Base-by-base conservation (phyloP, 1,140 invertebrate species). In the Chironomus striatipennis region DNA sequence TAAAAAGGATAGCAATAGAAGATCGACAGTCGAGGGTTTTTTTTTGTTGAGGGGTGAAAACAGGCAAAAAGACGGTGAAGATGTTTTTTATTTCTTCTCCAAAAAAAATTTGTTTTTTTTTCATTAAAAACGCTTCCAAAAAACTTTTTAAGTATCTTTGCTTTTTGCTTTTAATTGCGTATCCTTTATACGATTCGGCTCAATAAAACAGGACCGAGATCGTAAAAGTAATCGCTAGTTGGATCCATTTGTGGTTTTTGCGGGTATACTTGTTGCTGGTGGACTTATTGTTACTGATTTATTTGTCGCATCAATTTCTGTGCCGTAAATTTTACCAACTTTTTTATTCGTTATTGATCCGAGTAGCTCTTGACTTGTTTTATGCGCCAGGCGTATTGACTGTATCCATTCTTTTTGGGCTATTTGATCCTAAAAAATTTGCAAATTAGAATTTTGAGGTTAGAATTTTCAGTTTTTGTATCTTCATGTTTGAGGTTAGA, bases 241-340 rank as follows among this genome's bases (percentile, higher is more conserved):
- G 75, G 79, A 76, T 64, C 80, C 81, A 77, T 82, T 82, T 72
- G 81, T 77, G 67, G 77, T 78, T 77, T 82, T 82, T 76, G 80
- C 75, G 76, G 79, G 77, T 76, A 79, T 77, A 76, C 79, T 80
- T 72, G 79, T 79, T 34, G 74, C 42, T 73, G 80, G 73, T 77
- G 82, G 79, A 75, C 78, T 78, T 79, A 81, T 82, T 75, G 79
- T 79, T 42, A 43, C 24, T 42, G 21, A 21, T 21, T n/a, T 73
- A 21, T 17, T 73, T 42, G 9, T 42, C 12, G 34, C 1, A 17
- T 43, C 24, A n/a, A 73, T 42, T 73, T 88, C 90, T 65, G 95
- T 95, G 67, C 96, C 96, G 85, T 98, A 98, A 77, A 98, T 98
- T 85, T 96, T 97, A 72, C 94, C 95, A 57, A 95, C 96, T 84